Base-by-base conservation (phyloP, 2,113 vertebrate genomes). In the Myodes glareolus region DNA sequence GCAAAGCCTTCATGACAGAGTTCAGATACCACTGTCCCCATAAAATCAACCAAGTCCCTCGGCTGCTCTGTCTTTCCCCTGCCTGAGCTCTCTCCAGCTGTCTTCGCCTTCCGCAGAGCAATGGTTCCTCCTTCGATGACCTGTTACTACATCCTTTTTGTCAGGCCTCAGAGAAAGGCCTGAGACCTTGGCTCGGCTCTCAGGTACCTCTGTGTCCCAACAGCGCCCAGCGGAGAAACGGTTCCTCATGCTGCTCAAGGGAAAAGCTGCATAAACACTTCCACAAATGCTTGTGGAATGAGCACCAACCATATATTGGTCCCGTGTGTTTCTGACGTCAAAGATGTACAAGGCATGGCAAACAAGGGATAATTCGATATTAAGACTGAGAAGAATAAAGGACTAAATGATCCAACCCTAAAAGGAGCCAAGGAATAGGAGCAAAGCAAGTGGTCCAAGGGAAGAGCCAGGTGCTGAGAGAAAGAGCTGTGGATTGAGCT, bases 371-470 rank as follows among this genome's bases (percentile, higher is more conserved):
- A 58, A 25, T 82, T 27, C 13, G 11, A n/a, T 82, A 52, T n/a
- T 52, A 84, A 86, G 29, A 36, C 42, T 27, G 82, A 58, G 63
- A 68, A 70, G 52, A 86, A 76, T n/a, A 70, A 88, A 70, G 55
- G 52, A 50, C 33, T 76, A 27, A 65, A 27, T 0, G 63, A 21
- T 19, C 12, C 10, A 16, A 16, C 36, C 13, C 42, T 70, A 47
- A 81, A 70, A 77, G 76, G 73, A 42, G 55, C 39, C 39, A 31
- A 19, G 91, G 68, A 80, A 47, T 65, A 10, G 50, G 82, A 52
- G 50, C 2, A 39, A 97, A 98, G 58, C 7, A 98, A 93, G 99
- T 98, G 1, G 7, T 99, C 99, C 98, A 73, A 21, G 1, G 17
- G 42, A 31, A 29, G 39, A 3, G 25, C n/a, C 7, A 7, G 75